Evolutionary conservation across 2,888 invertebrate species (phyloP).

Genomic region (Apamea epomidion): DNA sequence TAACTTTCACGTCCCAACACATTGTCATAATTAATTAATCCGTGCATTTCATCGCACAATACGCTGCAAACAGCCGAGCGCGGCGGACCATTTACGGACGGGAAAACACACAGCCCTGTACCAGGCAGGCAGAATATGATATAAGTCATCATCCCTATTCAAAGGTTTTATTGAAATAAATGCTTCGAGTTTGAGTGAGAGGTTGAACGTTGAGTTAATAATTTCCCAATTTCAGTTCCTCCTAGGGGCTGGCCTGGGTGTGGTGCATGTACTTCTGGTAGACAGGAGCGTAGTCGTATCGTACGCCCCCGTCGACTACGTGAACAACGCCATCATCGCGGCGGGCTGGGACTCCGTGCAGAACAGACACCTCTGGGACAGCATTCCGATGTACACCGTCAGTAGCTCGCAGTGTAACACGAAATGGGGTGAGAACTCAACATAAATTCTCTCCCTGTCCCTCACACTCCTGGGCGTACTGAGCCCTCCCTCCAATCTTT

Average conservation of each 20-base stretch:
- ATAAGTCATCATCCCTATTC: neutral
- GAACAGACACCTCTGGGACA: slow-evolving; percentile 14
- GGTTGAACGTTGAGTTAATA: neutral
- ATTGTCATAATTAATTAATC: too few species aligned
- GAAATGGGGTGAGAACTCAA: slow-evolving; percentile 34
- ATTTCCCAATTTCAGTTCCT: slow-evolving; percentile 10
- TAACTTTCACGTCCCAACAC: too few species aligned
- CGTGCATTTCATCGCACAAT: too few species aligned
- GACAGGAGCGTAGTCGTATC: neutral
- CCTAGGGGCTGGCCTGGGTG: slow-evolving; percentile 16
- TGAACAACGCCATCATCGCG: slow-evolving; percentile 66
- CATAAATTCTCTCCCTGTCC: too few species aligned
- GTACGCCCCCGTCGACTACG: slow-evolving; percentile 65
- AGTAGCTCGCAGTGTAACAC: neutral
- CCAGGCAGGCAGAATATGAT: too few species aligned
- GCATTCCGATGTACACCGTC: slow-evolving; percentile 43
- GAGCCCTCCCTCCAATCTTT: too few species aligned
- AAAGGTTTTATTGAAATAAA: neutral
- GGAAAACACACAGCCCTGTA: too few species aligned
- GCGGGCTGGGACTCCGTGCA: slow-evolving; percentile 61
- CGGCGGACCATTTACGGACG: too few species aligned
- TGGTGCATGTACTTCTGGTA: slow-evolving; percentile 20
- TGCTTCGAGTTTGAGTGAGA: neutral
- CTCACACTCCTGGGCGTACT: too few species aligned
- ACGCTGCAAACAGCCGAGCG: too few species aligned